Evolutionary conservation across 2,888 invertebrate genomes (phyloP), one percentile per base, ranked within the genome.

Genomic region (Cephus nigrinus): DNA sequence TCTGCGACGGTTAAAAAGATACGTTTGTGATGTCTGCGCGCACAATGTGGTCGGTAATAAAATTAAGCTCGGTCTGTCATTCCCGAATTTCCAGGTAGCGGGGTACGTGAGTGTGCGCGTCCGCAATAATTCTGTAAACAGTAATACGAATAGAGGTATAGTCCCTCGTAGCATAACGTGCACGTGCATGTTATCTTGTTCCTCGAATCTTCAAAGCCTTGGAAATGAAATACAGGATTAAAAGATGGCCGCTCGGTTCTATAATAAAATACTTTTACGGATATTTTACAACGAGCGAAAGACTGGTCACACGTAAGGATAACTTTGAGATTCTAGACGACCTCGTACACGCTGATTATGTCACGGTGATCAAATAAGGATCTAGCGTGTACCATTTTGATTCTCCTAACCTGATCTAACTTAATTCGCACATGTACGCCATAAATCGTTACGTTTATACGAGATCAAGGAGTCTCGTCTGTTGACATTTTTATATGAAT

Each of bases 261-360:
- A 71, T 33, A 71, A 30, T 30, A 32, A 34, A 71, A 32, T 71
- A 71, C 23, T 71, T 71, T 71, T 71, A 32, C 30, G 23, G 9
- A 11, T 4, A 30, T 71, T 71, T 32, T 32, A 71, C 23, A 71
- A 71, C 33, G 30, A 71, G 23, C 30, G 30, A 71, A 0, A 12
- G 15, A 3, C 12, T 23, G 30, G 55, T 9, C 9, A 55, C 23
- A 23, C 15, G 30, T 23, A 34, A 30, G 71, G 71, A 71, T 71
- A 11, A 12, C 74, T 32, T 74, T 23, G 33, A 69, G 68, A 55
- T 73, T 76, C 40, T 69, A 76, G 78, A 69, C 68, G 76, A 72
- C 73, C 76, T 68, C 69, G 69, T 30, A 69, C 23, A 40, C 9
- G 23, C 73, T 72, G 74, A 78, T 78, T 78, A 74, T 78, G 78